Conservation (phyloP, 1,140 invertebrate species). For the Ceratosolen fusciceps region DNA sequence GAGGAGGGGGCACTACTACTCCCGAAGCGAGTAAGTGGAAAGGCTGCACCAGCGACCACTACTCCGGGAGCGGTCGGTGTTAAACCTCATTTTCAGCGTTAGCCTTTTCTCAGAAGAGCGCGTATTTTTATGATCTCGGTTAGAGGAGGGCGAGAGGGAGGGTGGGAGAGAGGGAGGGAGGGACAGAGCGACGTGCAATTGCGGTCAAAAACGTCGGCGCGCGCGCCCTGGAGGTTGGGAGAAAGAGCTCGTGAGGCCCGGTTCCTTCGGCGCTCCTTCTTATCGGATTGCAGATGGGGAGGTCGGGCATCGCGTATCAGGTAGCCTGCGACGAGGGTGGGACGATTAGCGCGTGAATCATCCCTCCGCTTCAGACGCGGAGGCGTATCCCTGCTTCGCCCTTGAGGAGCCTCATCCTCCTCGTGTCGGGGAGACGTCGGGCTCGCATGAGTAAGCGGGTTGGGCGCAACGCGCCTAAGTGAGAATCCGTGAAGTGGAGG, state of each 20-base stretch:
- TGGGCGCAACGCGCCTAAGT: no score
- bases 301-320: not conserved
- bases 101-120: not conserved
- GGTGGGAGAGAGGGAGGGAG: not conserved
- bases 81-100: not conserved
- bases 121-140: not conserved
- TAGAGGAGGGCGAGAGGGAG: no score
- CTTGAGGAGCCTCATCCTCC: not conserved
- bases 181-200: not conserved
- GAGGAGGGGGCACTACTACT: no score
- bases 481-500: no score
- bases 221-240: not conserved
- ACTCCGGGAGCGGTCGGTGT: not conserved
- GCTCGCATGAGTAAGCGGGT: not conserved
- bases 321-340: not conserved
- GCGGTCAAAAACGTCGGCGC: not conserved
- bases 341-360: constrained; percentile 13
- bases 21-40: not conserved
- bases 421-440: no score
- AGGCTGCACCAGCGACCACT: not conserved
- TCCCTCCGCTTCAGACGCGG: not conserved
- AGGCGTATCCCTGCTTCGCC: not conserved
- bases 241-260: not conserved
- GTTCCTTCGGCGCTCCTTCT: not conserved
- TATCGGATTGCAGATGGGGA: not conserved